Percentiles rank a stretch among this genome's conserved stretches.
phyloP scores from a whole-genome alignment of 2,113 vertebrate genomes.

The Daubentonia madagascariensis region DNA sequence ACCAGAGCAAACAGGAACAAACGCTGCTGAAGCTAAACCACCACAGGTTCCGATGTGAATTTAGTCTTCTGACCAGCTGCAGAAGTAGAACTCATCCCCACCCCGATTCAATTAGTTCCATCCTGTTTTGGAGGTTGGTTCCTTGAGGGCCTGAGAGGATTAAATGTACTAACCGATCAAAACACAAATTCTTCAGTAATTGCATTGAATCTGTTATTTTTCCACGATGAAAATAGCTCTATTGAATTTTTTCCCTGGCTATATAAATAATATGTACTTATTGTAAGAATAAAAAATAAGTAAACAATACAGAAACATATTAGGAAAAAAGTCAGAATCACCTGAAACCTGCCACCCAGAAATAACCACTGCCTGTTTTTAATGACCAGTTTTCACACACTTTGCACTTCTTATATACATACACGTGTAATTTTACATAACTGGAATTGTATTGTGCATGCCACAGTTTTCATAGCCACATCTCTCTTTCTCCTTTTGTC shows the following conservation, averaged over 20 bases:
- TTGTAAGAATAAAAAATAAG: not conserved
- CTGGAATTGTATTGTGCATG: rapidly evolving
- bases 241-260: not conserved
- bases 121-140: not conserved
- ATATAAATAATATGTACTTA: slow-evolving; percentile 8
- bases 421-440: not conserved
- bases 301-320: not conserved
- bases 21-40: rapidly evolving
- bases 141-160: not conserved
- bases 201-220: not conserved
- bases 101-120: not conserved
- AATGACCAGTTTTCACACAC: not conserved
- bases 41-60: rapidly evolving
- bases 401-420: rapidly evolving
- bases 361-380: not conserved
- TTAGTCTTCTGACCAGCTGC: not conserved
- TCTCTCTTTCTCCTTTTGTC: not conserved
- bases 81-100: too few relatives aligned
- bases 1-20: rapidly evolving
- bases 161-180: not conserved
- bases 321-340: not conserved
- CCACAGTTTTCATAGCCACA: not conserved
- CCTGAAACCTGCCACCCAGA: not conserved
- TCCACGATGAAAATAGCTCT: not conserved
- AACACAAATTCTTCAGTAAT: not conserved